phyloP scores from a whole-genome alignment of 2,797 vertebrate species.

The Lepidocolaptes lacrymiger region DNA sequence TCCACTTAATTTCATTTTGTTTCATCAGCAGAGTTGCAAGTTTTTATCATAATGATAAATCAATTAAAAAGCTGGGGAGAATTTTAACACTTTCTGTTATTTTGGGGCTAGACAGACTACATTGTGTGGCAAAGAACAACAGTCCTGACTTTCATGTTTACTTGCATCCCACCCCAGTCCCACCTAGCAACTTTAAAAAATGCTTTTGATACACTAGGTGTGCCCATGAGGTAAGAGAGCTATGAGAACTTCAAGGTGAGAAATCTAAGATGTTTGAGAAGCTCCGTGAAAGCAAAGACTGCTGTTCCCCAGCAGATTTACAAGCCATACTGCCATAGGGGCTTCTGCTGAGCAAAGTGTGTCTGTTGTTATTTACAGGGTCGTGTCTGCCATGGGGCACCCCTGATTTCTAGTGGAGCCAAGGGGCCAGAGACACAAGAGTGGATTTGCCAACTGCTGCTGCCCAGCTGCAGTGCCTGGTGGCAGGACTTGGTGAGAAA shows the following conservation, averaged over 20 bases:
- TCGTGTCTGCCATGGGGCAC: neutral
- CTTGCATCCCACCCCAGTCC: neutral
- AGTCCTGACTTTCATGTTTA: neutral
- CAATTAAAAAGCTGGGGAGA: neutral
- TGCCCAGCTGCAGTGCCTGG: neutral
- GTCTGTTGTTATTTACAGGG: neutral
- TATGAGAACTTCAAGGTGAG: neutral
- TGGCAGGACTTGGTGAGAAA: conserved; percentile 3
- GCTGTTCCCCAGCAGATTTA: neutral
- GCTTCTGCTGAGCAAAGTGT: neutral
- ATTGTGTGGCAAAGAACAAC: neutral
- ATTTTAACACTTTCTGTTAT: neutral
- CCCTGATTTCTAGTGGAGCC: neutral
- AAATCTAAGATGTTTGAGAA: neutral
- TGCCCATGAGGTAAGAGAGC: neutral
- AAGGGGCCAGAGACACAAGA: neutral
- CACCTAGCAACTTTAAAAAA: neutral
- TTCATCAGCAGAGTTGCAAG: neutral
- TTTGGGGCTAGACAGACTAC: neutral
- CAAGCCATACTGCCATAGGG: neutral
- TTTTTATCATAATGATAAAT: neutral
- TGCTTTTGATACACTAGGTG: neutral
- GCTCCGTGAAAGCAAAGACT: neutral
- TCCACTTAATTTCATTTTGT: neutral
- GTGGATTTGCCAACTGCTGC: neutral